A percentile compares a stretch with the other conserved stretches of the same genome.
phyloP scores from a whole-genome alignment of 2,113 vertebrate species.

The Ameiurus melas region DNA sequence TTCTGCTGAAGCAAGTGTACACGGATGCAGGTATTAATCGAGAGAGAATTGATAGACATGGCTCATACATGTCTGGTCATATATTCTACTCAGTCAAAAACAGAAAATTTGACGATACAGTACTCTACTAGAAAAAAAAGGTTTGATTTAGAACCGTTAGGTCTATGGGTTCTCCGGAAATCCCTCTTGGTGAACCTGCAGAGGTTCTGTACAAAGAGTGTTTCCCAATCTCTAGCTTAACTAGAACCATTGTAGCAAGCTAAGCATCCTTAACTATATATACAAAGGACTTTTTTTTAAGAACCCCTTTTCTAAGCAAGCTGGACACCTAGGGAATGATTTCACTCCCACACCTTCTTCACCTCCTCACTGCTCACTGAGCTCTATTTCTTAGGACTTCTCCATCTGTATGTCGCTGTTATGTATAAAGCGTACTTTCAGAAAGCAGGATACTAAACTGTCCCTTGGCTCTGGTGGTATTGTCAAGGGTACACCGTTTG shows the following conservation, averaged over 20 bases:
- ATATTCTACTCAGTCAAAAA: not conserved
- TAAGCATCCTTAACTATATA: not conserved
- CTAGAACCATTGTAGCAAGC: not conserved
- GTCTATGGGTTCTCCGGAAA: not conserved
- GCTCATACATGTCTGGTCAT: not conserved
- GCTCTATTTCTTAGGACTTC: not conserved
- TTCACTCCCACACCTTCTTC: not conserved
- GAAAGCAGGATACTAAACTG: not conserved
- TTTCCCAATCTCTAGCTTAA: not conserved
- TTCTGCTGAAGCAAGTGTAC: not conserved
- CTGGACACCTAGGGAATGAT: not conserved
- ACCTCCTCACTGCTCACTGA: not conserved
- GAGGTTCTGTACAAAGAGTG: not conserved
- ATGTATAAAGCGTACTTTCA: not conserved
- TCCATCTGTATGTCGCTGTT: not conserved
- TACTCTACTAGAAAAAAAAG: not conserved
- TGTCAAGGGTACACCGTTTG: not conserved
- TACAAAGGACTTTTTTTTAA: not conserved
- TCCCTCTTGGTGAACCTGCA: not conserved
- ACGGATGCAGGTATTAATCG: not conserved
- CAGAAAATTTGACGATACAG: not conserved
- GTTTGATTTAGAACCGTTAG: not conserved
- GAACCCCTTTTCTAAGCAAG: not conserved
- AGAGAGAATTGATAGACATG: not conserved
- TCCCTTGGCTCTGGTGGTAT: not conserved